phyloP scores from a whole-genome alignment of 2,113 vertebrate species.

The Bubo bubo region DNA sequence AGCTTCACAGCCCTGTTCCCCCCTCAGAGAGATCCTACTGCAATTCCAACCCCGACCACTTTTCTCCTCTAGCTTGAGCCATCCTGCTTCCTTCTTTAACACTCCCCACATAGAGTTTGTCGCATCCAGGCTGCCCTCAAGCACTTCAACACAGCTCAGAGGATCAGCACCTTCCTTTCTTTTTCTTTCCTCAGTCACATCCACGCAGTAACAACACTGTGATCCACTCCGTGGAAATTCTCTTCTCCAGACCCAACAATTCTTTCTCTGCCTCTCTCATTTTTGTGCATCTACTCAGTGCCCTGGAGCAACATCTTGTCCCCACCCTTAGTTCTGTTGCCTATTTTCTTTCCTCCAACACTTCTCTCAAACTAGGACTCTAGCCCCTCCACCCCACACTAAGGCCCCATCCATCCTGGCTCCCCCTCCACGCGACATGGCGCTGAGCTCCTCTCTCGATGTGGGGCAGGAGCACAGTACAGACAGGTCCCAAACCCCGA shows the following conservation, averaged over 20 bases:
- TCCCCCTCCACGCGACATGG: not conserved
- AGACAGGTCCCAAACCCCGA: not conserved
- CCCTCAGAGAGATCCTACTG: not conserved
- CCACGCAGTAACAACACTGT: fast-evolving
- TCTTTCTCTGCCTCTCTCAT: not conserved
- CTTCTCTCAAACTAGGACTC: not conserved
- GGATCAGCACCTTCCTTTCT: not conserved
- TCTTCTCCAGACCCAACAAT: not conserved
- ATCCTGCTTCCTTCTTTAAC: not conserved
- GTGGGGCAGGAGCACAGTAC: no score
- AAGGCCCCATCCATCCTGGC: no score
- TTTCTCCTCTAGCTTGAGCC: not conserved
- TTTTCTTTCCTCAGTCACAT: not conserved
- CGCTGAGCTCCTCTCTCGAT: fast-evolving
- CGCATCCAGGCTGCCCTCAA: not conserved
- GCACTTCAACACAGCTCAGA: not conserved
- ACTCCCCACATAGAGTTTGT: fast-evolving
- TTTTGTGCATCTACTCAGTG: not conserved
- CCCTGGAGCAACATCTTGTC: not conserved
- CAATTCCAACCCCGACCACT: fast-evolving
- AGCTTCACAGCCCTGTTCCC: not conserved
- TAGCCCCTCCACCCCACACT: fast-evolving
- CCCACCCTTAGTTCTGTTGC: not conserved
- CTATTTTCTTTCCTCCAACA: not conserved
- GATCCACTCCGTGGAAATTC: not conserved